Evolutionary conservation across 2,888 invertebrate species (phyloP).

Genomic region (Rhopalosiphum nymphaeae): DNA sequence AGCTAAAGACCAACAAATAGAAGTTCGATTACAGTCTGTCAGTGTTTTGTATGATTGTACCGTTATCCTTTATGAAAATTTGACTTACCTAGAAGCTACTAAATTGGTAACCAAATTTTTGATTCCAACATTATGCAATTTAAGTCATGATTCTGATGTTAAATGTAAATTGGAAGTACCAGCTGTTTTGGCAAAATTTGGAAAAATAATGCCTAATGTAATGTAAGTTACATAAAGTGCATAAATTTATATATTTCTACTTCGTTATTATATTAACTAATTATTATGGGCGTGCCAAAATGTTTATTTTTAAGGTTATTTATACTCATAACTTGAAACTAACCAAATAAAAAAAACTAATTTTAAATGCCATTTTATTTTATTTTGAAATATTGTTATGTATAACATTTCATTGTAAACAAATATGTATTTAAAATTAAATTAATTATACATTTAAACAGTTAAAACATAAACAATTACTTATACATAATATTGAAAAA

Average conservation of each 20-base stretch:
- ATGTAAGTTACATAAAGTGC: constrained; percentile 12
- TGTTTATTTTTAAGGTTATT: not conserved
- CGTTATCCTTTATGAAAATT: constrained; percentile 35
- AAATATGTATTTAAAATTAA: not conserved
- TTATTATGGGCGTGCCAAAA: not conserved
- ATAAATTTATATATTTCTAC: not conserved
- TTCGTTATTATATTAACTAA: not conserved
- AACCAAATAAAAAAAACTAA: not conserved
- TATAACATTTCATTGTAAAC: not conserved
- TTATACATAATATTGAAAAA: not conserved
- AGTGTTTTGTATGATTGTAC: constrained; percentile 47
- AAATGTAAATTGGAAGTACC: constrained; percentile 37
- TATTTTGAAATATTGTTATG: not conserved
- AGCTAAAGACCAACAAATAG: constrained; percentile 41
- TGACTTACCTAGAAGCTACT: constrained; percentile 36
- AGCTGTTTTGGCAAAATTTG: constrained; percentile 40
- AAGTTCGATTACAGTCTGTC: constrained; percentile 27
- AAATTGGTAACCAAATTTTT: constrained; percentile 40
- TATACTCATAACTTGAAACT: not conserved
- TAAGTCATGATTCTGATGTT: constrained; percentile 27
- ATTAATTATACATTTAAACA: not conserved
- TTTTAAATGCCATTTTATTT: not conserved
- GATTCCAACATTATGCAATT: constrained; percentile 34
- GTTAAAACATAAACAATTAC: not conserved
- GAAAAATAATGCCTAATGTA: constrained; percentile 38